These are phyloP conservation scores for Iguana delicatissima DNA, from an alignment of 2,797 vertebrate genomes.

Conservation along the genomic window DNA sequence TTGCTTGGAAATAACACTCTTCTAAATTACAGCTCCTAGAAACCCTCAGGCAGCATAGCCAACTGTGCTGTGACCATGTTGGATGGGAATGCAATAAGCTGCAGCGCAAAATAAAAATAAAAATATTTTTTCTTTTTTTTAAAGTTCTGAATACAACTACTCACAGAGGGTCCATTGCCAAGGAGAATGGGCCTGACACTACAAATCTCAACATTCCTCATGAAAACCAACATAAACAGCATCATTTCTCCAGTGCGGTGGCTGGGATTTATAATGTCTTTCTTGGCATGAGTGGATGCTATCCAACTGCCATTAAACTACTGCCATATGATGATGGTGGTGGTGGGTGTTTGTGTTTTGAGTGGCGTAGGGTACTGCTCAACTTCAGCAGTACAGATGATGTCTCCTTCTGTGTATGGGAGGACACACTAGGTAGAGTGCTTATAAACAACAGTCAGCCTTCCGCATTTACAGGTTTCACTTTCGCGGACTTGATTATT, in stretches of 20 bases:
- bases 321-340: background rate
- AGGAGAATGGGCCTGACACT: background rate
- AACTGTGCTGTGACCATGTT: background rate
- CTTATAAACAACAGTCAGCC: background rate
- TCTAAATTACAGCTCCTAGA: background rate
- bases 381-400: background rate
- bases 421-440: background rate
- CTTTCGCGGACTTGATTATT: too few species aligned
- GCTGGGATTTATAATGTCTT: background rate
- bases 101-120: background rate
- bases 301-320: background rate
- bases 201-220: background rate
- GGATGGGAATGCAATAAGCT: background rate
- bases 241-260: background rate
- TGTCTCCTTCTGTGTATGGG: background rate
- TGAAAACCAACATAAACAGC: background rate
- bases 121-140: background rate
- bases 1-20: background rate
- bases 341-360: background rate
- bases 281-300: background rate
- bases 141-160: background rate
- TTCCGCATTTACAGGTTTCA: too few species aligned
- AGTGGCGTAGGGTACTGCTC: background rate
- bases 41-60: background rate
- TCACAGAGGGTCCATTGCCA: background rate